phyloP scores from a whole-genome alignment of 2,113 vertebrate genomes.

The Strix uralensis region DNA sequence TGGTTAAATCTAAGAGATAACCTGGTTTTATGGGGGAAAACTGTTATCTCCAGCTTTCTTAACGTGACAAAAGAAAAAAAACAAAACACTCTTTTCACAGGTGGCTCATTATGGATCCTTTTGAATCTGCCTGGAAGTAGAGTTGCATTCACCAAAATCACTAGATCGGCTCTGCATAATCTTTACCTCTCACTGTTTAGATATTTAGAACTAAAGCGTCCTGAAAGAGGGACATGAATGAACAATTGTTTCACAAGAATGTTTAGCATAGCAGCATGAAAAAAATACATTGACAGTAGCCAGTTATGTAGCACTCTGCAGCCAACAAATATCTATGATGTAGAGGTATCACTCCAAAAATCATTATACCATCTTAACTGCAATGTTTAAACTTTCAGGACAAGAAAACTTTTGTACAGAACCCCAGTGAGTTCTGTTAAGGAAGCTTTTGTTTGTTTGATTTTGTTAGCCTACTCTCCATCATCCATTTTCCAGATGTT shows the following conservation, averaged over 20 bases:
- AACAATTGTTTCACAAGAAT: neutral
- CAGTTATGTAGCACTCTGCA: neutral
- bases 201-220: neutral
- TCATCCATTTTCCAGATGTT: neutral
- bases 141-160: neutral
- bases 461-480: neutral
- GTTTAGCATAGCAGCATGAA: neutral
- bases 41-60: neutral
- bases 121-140: neutral
- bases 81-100: neutral
- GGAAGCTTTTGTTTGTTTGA: neutral
- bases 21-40: neutral
- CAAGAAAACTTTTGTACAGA: neutral
- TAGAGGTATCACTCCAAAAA: neutral
- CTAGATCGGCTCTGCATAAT: neutral
- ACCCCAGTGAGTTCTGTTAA: neutral
- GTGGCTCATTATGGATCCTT: neutral
- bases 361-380: neutral
- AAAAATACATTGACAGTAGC: neutral
- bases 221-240: neutral
- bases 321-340: neutral
- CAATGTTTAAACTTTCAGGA: neutral
- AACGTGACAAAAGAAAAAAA: neutral
- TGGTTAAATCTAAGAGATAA: neutral
- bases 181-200: neutral